A percentile compares a stretch with the other conserved stretches of the same genome.
phyloP scores from a whole-genome alignment of 92 coral and sea anemone species.

The Micromussa lordhowensis region DNA sequence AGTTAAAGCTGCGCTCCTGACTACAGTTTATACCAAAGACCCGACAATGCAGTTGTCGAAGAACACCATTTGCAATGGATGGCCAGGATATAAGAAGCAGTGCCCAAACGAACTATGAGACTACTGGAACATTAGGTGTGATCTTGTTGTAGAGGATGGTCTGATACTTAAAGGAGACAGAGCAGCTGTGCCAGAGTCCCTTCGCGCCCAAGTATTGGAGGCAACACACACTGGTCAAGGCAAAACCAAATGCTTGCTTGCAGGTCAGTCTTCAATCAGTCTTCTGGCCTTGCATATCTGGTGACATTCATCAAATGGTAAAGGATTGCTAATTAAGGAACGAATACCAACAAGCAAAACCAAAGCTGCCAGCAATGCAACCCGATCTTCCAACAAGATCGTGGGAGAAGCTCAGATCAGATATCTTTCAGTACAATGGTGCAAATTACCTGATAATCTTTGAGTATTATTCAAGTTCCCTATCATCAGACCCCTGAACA shows the following conservation, averaged over 20 bases:
- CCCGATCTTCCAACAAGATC: slow-evolving; percentile 56
- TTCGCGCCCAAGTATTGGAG: slow-evolving; percentile 53
- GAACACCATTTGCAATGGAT: slow-evolving; percentile 55
- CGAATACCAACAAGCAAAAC: slow-evolving; percentile 54
- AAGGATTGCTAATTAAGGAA: slow-evolving; percentile 59
- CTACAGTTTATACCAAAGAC: slow-evolving; percentile 17
- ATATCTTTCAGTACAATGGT: slow-evolving; percentile 34
- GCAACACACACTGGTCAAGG: slow-evolving; percentile 55
- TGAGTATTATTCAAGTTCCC: slow-evolving; percentile 69
- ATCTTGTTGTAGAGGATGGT: slow-evolving; percentile 65
- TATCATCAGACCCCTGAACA: slow-evolving; percentile 41
- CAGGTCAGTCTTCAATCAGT: slow-evolving; percentile 58
- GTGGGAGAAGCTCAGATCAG: slow-evolving; percentile 60
- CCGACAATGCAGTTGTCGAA: slow-evolving; percentile 21
- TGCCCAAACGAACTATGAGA: slow-evolving; percentile 62
- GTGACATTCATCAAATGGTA: slow-evolving; percentile 48
- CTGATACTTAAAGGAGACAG: slow-evolving; percentile 34
- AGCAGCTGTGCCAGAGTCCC: slow-evolving; percentile 35
- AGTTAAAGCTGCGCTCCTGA: not conserved
- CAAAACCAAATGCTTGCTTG: slow-evolving; percentile 61
- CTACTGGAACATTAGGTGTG: no score
- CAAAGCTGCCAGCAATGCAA: no score
- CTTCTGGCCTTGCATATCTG: slow-evolving; percentile 35
- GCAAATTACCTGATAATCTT: slow-evolving; percentile 45
- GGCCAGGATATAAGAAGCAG: slow-evolving; percentile 50